Evolutionary conservation across 2,113 vertebrate species (phyloP).

Genomic region (Globicephala melas): DNA sequence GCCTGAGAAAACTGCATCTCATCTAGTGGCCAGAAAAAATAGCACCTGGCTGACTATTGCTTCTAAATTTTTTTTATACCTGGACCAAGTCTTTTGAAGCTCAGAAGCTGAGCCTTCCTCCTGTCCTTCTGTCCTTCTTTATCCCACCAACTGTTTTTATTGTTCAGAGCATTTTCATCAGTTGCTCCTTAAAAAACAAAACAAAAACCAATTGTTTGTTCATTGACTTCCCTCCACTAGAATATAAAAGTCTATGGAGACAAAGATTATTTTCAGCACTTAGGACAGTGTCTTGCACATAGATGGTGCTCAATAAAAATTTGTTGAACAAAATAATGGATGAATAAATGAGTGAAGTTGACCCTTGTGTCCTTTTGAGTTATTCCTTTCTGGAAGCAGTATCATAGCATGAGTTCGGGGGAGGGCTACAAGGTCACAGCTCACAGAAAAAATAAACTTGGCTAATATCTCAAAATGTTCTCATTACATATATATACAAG

Average conservation of each 20-base stretch:
- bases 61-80: not conserved
- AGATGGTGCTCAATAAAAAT: not conserved
- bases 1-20: not conserved
- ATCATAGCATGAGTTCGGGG: not conserved
- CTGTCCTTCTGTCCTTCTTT: not conserved
- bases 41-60: no score
- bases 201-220: not conserved
- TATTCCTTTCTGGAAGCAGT: not conserved
- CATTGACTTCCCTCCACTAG: not conserved
- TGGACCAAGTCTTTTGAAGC: not conserved
- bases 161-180: not conserved
- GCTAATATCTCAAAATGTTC: not conserved
- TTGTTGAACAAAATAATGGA: not conserved
- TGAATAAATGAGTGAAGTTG: not conserved
- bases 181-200: not conserved
- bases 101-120: not conserved
- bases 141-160: not conserved
- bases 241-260: not conserved
- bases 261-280: not conserved
- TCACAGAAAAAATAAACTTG: not conserved
- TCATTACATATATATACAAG: not conserved
- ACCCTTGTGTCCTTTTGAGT: not conserved
- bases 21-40: not conserved
- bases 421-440: not conserved
- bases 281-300: not conserved